These are phyloP conservation scores for Amiota minor DNA, from an alignment of 2,888 invertebrate genomes.

Conservation along the genomic window DNA sequence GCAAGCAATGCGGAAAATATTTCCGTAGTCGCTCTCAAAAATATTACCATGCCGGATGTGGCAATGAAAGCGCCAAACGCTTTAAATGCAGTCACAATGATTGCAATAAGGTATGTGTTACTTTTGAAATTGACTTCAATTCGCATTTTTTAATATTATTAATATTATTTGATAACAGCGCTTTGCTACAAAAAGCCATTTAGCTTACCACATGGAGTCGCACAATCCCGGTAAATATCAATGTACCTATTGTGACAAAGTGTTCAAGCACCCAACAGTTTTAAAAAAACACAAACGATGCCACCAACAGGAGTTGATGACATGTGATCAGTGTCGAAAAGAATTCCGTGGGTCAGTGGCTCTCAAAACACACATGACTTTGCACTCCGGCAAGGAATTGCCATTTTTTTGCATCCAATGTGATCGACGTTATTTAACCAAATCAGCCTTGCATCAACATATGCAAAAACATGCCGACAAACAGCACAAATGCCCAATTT, in stretches of 20 bases:
- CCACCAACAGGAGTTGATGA: slow-evolving; percentile 74
- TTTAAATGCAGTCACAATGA: slow-evolving; percentile 72
- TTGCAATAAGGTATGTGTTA: slow-evolving; percentile 65
- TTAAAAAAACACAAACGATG: slow-evolving; percentile 81
- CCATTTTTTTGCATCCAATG: slow-evolving; percentile 77
- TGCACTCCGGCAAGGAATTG: slow-evolving; percentile 79
- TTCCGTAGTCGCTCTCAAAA: slow-evolving; percentile 81
- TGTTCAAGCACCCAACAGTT: slow-evolving; percentile 81
- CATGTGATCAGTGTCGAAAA: slow-evolving; percentile 78
- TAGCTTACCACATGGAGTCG: slow-evolving; percentile 81
- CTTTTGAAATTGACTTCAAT: neutral
- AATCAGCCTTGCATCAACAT: slow-evolving; percentile 82
- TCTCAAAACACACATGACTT: slow-evolving; percentile 77
- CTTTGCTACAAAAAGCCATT: slow-evolving; percentile 82
- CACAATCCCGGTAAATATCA: slow-evolving; percentile 71
- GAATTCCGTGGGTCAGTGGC: slow-evolving; percentile 77
- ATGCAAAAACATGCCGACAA: slow-evolving; percentile 65
- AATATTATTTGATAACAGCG: slow-evolving; percentile 75
- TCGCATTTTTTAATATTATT: neutral
- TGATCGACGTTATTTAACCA: slow-evolving; percentile 76
- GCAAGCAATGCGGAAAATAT: slow-evolving; percentile 80
- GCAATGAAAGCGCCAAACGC: slow-evolving; percentile 74
- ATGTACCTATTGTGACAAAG: slow-evolving; percentile 76
- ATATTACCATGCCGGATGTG: slow-evolving; percentile 80
- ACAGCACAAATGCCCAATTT: slow-evolving; percentile 76